Evolutionary conservation across 2,797 vertebrate species (phyloP).

Genomic region (Pseudochirops cupreus): DNA sequence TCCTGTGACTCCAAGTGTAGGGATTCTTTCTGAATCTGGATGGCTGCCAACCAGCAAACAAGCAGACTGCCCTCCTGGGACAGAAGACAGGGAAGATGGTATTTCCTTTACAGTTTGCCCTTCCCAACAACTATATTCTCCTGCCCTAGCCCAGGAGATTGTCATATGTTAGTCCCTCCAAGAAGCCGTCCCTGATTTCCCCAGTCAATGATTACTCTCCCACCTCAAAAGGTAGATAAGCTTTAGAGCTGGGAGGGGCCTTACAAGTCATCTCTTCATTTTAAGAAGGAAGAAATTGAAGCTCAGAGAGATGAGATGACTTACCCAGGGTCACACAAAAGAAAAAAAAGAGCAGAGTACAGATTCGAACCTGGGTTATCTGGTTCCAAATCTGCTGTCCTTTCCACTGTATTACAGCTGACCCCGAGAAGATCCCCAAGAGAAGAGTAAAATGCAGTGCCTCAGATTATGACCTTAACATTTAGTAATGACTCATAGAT

Average conservation of each 20-base stretch:
- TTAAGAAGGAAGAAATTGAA: background rate
- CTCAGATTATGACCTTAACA: background rate
- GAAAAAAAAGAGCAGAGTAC: background rate
- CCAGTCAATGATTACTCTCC: background rate
- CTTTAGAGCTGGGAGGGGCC: background rate
- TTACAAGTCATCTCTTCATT: background rate
- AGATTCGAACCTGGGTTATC: background rate
- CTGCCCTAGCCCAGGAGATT: background rate
- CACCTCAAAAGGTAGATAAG: background rate
- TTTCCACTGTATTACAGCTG: background rate
- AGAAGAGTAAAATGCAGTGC: background rate
- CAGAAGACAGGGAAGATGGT: background rate
- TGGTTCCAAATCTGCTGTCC: background rate
- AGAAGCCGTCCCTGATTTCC: slow-evolving; percentile 20
- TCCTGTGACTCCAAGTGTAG: background rate
- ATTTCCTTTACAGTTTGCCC: background rate
- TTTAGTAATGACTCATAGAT: background rate
- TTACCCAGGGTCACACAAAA: background rate
- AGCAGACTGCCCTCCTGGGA: background rate
- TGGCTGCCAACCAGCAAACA: background rate
- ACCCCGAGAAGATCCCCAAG: background rate
- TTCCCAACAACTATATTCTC: background rate
- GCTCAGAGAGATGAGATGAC: background rate
- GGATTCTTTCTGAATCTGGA: background rate
- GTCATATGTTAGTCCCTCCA: slow-evolving; percentile 17